phyloP scores from a whole-genome alignment of 2,888 invertebrate genomes.

The Aradus depressus region DNA sequence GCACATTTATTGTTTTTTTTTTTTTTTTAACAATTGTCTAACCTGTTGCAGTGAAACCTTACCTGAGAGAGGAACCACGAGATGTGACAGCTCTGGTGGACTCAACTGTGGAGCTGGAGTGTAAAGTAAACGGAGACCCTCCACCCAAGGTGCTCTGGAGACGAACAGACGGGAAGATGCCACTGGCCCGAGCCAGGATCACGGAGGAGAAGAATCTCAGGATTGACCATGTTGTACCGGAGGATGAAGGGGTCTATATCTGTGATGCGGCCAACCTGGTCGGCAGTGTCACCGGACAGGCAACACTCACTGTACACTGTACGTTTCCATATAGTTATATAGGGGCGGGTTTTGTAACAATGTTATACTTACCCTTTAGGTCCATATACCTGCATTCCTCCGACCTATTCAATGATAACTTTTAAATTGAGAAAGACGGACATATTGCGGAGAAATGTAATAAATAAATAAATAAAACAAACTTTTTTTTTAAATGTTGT shows the following conservation, averaged over 20 bases:
- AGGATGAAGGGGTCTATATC: constrained; percentile 78
- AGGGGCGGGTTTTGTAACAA: no score
- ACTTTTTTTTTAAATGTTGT: no score
- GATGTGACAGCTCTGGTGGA: constrained; percentile 75
- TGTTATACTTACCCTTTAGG: no score
- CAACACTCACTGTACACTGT: constrained; percentile 82
- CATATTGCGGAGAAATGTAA: no score
- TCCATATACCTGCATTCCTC: no score
- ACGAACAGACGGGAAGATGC: constrained; percentile 74
- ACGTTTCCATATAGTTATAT: constrained; percentile 41
- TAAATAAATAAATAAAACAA: no score
- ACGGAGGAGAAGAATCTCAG: constrained; percentile 70
- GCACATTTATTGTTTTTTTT: no score
- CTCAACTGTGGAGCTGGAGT: constrained; percentile 75
- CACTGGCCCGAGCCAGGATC: constrained; percentile 62
- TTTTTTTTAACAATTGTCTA: not conserved
- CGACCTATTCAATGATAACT: no score
- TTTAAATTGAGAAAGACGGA: no score
- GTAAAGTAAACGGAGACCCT: constrained; percentile 83
- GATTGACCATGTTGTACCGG: constrained; percentile 67
- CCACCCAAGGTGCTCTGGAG: constrained; percentile 80
- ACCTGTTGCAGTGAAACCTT: constrained; percentile 63
- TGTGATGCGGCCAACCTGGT: constrained; percentile 84
- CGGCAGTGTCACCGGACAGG: constrained; percentile 71
- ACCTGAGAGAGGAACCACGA: constrained; percentile 76